Evolutionary conservation across 2,113 vertebrate genomes (phyloP).

Genomic region (Pteropus alecto): DNA sequence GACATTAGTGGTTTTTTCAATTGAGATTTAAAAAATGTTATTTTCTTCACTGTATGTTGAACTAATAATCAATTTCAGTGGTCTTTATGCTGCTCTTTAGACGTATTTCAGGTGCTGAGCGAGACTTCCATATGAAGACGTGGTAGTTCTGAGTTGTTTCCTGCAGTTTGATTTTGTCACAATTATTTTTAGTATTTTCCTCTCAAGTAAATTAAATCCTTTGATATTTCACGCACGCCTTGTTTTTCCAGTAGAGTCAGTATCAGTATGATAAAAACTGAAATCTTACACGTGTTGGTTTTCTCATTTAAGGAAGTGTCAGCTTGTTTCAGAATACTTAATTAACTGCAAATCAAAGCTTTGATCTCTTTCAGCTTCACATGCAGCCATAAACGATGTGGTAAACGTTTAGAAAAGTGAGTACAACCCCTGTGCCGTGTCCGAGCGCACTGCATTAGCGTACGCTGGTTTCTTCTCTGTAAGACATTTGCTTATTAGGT

Average conservation of each 20-base stretch:
- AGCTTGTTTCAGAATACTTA: slow-evolving; percentile 34
- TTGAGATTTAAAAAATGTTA: slow-evolving; percentile 44
- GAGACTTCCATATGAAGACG: slow-evolving; percentile 26
- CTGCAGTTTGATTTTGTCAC: slow-evolving; percentile 44
- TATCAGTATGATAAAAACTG: background rate
- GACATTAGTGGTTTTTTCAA: slow-evolving; percentile 14
- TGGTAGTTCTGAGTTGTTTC: background rate
- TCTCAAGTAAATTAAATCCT: slow-evolving; percentile 54
- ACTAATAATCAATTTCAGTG: slow-evolving; percentile 46
- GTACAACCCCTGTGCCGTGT: background rate
- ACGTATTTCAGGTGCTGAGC: slow-evolving; percentile 66
- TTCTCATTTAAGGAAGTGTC: slow-evolving; percentile 48
- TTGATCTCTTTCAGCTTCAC: background rate
- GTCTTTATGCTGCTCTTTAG: slow-evolving; percentile 64
- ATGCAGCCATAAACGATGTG: background rate
- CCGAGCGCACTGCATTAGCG: background rate
- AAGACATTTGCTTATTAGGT: slow-evolving; percentile 27
- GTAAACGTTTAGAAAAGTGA: background rate
- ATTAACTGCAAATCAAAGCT: background rate
- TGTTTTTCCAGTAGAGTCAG: slow-evolving; percentile 54
- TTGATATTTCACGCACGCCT: slow-evolving; percentile 53
- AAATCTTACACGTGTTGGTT: background rate
- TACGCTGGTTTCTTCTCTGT: background rate
- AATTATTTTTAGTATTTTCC: background rate
- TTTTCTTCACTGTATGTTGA: slow-evolving; percentile 23